Percentiles rank a stretch among this genome's conserved stretches.
These are phyloP conservation scores for Mylabris phalerata DNA, from an alignment of 1,140 invertebrate genomes.

Conservation along the genomic window DNA sequence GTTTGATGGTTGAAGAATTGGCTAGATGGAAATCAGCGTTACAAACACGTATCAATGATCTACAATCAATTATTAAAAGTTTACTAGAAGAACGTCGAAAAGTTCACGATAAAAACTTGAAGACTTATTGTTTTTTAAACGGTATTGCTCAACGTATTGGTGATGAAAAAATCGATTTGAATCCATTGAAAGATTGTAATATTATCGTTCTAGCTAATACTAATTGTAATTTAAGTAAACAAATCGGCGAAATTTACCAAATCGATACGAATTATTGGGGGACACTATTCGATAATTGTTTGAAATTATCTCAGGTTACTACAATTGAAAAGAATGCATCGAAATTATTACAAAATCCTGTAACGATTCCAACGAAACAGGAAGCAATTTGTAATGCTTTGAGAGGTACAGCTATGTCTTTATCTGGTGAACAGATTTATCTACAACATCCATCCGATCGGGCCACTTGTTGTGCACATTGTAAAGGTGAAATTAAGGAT, in stretches of 20 bases:
- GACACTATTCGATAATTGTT: neutral
- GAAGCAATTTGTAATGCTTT: constrained; percentile 42
- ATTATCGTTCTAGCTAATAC: constrained; percentile 41
- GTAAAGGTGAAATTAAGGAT: constrained; percentile 41
- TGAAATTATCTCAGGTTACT: constrained; percentile 35
- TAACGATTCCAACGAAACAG: constrained; percentile 33
- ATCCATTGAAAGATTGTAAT: constrained; percentile 37
- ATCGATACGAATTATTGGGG: neutral
- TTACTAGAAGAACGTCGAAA: constrained; percentile 67
- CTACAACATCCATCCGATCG: constrained; percentile 32
- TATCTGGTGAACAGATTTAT: constrained; percentile 34
- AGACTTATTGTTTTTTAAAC: constrained; percentile 58
- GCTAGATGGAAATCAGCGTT: constrained; percentile 76
- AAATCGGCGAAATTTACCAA: constrained; percentile 34
- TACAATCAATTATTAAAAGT: constrained; percentile 66
- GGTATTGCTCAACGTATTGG: constrained; percentile 29
- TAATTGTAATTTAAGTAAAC: constrained; percentile 38
- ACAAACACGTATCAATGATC: constrained; percentile 65
- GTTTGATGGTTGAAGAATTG: constrained; percentile 85
- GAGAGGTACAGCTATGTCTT: constrained; percentile 39
- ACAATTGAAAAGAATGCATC: constrained; percentile 40
- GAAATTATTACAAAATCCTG: constrained; percentile 37
- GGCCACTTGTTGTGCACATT: constrained; percentile 41
- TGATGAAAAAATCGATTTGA: constrained; percentile 33
- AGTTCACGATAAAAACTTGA: constrained; percentile 61